Evolutionary conservation across 2,113 vertebrate genomes (phyloP).

Genomic region (Tretioscincus oriximinensis): DNA sequence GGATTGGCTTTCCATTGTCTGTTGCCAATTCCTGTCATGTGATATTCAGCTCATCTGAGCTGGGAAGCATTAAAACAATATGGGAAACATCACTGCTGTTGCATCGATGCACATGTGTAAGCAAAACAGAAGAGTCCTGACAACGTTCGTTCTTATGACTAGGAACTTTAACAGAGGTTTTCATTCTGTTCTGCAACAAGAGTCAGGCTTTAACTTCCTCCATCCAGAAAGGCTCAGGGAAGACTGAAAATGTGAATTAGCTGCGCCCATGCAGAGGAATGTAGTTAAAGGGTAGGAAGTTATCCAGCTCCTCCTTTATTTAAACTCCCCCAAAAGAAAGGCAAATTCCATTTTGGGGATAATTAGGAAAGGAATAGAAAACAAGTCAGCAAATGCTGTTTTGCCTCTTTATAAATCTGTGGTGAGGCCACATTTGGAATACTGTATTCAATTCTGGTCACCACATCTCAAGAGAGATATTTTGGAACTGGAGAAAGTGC

Average conservation of each 20-base stretch:
- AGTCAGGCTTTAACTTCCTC: slow-evolving; percentile 35
- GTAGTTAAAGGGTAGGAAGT: slow-evolving; percentile 50
- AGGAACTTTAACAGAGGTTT: slow-evolving; percentile 27
- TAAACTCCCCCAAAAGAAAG: slow-evolving; percentile 41
- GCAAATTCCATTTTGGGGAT: no score
- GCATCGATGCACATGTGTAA: rapidly evolving
- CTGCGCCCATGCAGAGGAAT: slow-evolving; percentile 56
- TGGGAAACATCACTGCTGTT: background rate
- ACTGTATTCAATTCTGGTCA: no score
- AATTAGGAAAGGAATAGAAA: no score
- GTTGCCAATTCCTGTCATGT: slow-evolving; percentile 39
- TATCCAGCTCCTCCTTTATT: slow-evolving; percentile 47
- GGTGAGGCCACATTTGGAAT: no score
- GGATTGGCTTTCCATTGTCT: slow-evolving; percentile 46
- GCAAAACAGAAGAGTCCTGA: slow-evolving; percentile 25
- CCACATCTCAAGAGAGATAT: no score
- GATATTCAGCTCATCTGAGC: slow-evolving; percentile 24
- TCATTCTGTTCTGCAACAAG: slow-evolving; percentile 18
- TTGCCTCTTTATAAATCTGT: no score
- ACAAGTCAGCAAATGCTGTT: no score
- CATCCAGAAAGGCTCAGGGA: slow-evolving; percentile 8
- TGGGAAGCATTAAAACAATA: slow-evolving; percentile 20
- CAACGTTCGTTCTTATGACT: slow-evolving; percentile 41
- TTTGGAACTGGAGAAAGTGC: no score
- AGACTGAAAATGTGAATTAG: slow-evolving; percentile 45